phyloP scores from a whole-genome alignment of 2,113 vertebrate species.

The Sterna hirundo region DNA sequence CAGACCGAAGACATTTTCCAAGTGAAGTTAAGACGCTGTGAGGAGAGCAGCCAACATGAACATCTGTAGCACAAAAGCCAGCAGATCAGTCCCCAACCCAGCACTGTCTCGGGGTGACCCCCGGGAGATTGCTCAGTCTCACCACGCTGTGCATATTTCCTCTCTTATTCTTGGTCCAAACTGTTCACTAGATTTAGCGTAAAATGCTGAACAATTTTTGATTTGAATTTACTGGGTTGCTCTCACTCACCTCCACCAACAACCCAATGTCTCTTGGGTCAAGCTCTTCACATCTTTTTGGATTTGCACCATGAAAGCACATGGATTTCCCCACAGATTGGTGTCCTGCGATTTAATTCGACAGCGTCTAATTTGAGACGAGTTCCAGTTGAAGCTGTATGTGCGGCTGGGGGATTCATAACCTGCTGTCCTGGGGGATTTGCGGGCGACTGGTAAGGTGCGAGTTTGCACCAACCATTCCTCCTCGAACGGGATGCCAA shows the following conservation, averaged over 20 bases:
- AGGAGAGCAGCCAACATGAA: neutral
- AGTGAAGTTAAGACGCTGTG: neutral
- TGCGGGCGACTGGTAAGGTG: neutral
- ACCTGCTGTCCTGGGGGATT: neutral
- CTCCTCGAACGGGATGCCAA: neutral
- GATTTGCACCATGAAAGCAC: neutral
- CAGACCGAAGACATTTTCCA: neutral
- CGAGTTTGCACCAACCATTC: neutral
- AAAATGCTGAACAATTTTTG: neutral
- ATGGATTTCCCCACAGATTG: neutral
- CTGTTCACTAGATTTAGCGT: neutral
- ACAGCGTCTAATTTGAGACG: neutral
- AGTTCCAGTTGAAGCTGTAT: accelerated
- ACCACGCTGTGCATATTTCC: neutral
- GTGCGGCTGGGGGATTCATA: neutral
- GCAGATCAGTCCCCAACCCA: neutral
- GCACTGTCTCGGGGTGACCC: neutral
- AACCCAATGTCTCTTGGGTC: neutral
- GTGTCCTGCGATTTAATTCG: neutral
- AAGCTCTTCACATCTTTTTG: neutral
- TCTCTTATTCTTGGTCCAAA: neutral
- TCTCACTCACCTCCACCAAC: neutral
- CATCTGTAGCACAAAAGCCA: neutral
- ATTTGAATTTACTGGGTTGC: neutral
- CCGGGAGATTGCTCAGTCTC: neutral